Percentiles rank a stretch among this genome's conserved stretches.
phyloP scores from a whole-genome alignment of 2,797 vertebrate species.

The Gymnoscopelus microlampas region DNA sequence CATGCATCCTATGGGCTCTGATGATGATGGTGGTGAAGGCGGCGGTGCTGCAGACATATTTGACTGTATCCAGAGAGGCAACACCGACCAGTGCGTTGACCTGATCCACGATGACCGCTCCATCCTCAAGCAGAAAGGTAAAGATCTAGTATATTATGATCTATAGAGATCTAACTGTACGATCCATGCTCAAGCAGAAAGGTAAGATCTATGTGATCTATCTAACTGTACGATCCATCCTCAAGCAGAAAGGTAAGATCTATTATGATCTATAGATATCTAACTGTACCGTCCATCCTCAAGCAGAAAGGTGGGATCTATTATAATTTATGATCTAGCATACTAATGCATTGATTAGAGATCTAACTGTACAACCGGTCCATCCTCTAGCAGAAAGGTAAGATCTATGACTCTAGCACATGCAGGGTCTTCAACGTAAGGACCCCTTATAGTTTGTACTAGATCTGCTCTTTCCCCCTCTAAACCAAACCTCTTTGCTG shows the following conservation, averaged over 20 bases:
- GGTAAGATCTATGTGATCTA: constrained; percentile 36
- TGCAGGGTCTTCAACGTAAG: no score
- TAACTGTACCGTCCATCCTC: constrained; percentile 49
- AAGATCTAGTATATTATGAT: no score
- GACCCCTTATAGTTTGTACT: no score
- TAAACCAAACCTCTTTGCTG: no score
- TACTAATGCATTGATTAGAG: no score
- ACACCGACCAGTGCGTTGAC: constrained; percentile 73
- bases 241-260: constrained; percentile 71
- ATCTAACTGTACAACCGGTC: no score
- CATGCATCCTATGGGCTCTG: constrained; percentile 64
- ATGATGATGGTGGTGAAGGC: constrained; percentile 17
- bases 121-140: constrained; percentile 75
- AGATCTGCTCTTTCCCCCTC: neutral
- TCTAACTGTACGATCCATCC: constrained; percentile 36
- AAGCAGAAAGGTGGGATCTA: constrained; percentile 66
- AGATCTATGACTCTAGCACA: no score
- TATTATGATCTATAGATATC: no score
- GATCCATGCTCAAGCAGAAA: constrained; percentile 69
- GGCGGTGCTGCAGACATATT: constrained; percentile 70
- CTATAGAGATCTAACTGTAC: no score
- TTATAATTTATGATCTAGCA: no score
- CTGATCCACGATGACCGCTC: constrained; percentile 73
- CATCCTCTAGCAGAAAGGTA: no score
- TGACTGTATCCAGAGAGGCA: constrained; percentile 79